Evolutionary conservation across 64 coral and sea anemone species (phyloP), one percentile per base, ranked within the genome.

Genomic region (Montipora efflorescens): DNA sequence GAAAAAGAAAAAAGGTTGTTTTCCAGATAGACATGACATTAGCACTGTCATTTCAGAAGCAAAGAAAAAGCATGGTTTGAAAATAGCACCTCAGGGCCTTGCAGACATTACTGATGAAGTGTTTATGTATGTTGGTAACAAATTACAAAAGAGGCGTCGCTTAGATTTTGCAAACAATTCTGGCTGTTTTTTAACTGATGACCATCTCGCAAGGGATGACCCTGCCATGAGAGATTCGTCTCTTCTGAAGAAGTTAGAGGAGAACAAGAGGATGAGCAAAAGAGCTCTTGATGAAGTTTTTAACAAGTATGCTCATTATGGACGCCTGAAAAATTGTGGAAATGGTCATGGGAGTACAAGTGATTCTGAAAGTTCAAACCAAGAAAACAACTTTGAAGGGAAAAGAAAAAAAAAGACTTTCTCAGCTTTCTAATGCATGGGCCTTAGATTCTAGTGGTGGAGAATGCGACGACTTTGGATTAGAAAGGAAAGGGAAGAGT

Each of bases 21-120:
- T 99, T 80, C 98, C 98, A 92, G 92, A 99, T 50, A 88, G 84
- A 74, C 96, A 96, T 90, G 98, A 99, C 89, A 86, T 99, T 50
- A 79, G 80, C 19, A 89, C 90, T 90, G 22, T 99, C 18, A 77
- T 99, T 0, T 78, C 79, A 1, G 92, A 77, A 48, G 75, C 95
- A 57, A 96, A 89, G 12, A 92, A 92, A 44, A 90, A 92, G 74
- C 75, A 91, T 87, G 88, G 78, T 18, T 67, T 99, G 44, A 93
- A 92, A 55, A 77, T 99, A 62, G 22, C 95, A 67, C 64, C 72
- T 12, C 79, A 88, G 75, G 78, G 89, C 2, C 71, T 87, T 43
- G 83, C 84, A 23, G 98, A 96, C 12, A 78, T 99, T 49, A 93
- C 89, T 71, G 87, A 84, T 19, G 98, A 99, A 25, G 80, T 99